A percentile compares a stretch with the other conserved stretches of the same genome.
phyloP scores from a whole-genome alignment of 2,797 vertebrate genomes.

The Telmatherina bonti region DNA sequence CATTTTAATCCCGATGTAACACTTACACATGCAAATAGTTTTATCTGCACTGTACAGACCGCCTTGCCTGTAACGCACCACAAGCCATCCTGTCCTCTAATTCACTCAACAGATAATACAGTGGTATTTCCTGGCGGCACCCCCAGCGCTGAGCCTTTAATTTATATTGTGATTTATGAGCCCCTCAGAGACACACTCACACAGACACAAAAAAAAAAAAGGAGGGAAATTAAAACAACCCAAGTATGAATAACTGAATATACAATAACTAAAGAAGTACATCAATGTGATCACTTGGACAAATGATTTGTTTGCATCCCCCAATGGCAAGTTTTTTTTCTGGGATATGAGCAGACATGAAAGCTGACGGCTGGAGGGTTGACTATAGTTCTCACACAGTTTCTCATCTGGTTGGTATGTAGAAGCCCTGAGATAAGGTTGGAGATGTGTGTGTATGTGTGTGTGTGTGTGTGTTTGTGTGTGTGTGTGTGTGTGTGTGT shows the following conservation, averaged over 20 bases:
- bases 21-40: conserved; percentile 27
- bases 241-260: conserved; percentile 47
- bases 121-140: conserved; percentile 43
- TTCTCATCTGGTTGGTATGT: too few relatives aligned
- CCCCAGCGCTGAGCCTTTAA: conserved; percentile 24
- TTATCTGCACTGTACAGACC: conserved; percentile 15
- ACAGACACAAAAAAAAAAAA: background rate
- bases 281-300: conserved; percentile 48
- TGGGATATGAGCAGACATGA: conserved; percentile 23
- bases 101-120: conserved; percentile 35
- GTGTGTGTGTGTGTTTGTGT: too few relatives aligned
- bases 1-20: conserved; percentile 37
- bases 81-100: conserved; percentile 10
- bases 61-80: conserved; percentile 9
- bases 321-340: conserved; percentile 9
- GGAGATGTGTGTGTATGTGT: too few relatives aligned
- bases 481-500: too few relatives aligned
- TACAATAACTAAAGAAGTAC: conserved; percentile 28
- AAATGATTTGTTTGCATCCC: conserved; percentile 43
- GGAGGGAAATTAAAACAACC: conserved; percentile 12
- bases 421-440: too few relatives aligned
- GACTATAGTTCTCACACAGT: too few relatives aligned
- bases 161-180: conserved; percentile 64
- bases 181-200: conserved; percentile 10
- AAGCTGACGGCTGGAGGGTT: background rate